These are phyloP conservation scores for Heloderma charlesbogerti DNA, from an alignment of 2,113 vertebrate species.

Conservation along the genomic window DNA sequence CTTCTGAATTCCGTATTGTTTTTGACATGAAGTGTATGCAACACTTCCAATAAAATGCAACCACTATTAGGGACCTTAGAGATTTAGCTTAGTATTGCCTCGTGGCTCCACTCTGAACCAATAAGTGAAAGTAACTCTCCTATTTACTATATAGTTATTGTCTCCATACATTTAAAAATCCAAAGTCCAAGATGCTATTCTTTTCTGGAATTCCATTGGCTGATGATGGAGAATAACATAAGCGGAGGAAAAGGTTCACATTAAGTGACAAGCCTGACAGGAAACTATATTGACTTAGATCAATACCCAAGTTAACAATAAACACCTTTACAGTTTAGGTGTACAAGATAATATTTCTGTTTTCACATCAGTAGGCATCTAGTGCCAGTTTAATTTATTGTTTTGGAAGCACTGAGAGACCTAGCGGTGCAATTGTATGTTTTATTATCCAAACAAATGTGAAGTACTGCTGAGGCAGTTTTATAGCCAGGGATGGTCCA, in stretches of 20 bases:
- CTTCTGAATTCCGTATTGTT: background rate
- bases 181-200: background rate
- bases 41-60: background rate
- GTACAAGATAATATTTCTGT: conserved; percentile 26
- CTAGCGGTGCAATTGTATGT: conserved; percentile 30
- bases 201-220: background rate
- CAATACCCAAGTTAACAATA: conserved; percentile 43
- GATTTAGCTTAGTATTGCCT: background rate
- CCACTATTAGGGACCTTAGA: accelerated
- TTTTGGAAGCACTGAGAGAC: conserved; percentile 28
- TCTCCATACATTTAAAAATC: conserved; percentile 4
- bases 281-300: conserved; percentile 15
- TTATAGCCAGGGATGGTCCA: conserved; percentile 27
- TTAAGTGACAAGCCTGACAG: conserved; percentile 21
- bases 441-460: conserved; percentile 59
- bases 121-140: background rate
- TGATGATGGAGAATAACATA: background rate
- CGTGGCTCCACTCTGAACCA: background rate
- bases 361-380: conserved; percentile 37
- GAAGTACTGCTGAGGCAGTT: conserved; percentile 38
- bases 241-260: background rate
- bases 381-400: conserved; percentile 51
- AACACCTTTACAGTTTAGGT: conserved; percentile 26
- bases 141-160: background rate
- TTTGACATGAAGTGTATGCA: background rate